These are phyloP conservation scores for Saccostrea cuccullata DNA, from an alignment of 1,140 invertebrate species.

Conservation along the genomic window DNA sequence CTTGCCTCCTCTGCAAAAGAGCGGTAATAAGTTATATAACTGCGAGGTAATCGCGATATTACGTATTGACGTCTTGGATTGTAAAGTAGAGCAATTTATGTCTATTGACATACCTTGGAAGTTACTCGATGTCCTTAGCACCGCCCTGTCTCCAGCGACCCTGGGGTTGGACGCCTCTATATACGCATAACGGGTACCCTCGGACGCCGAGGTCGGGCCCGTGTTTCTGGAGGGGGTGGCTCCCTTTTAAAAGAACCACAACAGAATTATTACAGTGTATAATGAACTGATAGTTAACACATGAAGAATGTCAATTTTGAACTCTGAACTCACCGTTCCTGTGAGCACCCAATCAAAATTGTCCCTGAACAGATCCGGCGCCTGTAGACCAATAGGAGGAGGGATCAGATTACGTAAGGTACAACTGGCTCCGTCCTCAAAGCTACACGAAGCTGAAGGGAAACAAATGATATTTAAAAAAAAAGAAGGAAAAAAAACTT, in stretches of 20 bases:
- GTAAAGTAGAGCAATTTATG: too few species aligned
- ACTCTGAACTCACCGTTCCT: background rate
- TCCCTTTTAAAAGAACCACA: background rate
- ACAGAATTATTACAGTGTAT: background rate
- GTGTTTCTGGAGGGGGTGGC: slow-evolving; percentile 9
- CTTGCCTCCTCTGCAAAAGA: too few species aligned
- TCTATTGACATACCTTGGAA: background rate
- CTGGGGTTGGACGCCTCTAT: slow-evolving; percentile 18
- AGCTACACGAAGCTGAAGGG: background rate
- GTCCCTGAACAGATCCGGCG: background rate
- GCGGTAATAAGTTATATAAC: too few species aligned
- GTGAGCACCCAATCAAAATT: background rate
- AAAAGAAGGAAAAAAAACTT: too few species aligned
- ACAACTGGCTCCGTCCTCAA: background rate
- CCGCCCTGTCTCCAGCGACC: background rate
- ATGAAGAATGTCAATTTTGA: background rate
- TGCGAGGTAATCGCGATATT: too few species aligned
- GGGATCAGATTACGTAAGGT: background rate
- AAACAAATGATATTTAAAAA: too few species aligned
- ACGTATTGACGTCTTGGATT: too few species aligned
- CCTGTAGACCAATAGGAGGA: background rate
- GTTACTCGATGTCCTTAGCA: background rate
- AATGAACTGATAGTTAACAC: background rate
- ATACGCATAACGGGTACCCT: background rate
- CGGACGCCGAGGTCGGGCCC: background rate